A percentile compares a stretch with the other conserved stretches of the same genome.
These are phyloP conservation scores for Pteronotus mesoamericanus DNA, from an alignment of 2,797 vertebrate species.

Conservation along the genomic window DNA sequence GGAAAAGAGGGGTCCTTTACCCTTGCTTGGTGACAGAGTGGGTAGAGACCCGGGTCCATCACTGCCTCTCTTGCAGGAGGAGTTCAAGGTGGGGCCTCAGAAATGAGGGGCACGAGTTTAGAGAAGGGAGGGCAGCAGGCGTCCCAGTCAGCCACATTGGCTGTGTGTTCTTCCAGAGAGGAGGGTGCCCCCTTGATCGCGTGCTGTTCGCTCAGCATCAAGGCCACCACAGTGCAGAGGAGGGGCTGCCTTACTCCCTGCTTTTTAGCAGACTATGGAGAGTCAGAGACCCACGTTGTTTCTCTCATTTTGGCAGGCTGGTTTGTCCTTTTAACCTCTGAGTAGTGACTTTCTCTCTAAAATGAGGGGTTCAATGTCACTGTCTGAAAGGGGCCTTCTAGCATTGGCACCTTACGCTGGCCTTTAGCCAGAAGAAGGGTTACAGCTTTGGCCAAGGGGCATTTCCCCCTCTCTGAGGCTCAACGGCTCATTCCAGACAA, in stretches of 20 bases:
- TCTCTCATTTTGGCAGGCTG: not conserved
- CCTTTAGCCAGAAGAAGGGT: not conserved
- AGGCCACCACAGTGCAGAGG: not conserved
- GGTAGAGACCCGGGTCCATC: not conserved
- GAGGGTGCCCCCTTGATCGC: not conserved
- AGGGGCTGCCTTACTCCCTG: not conserved
- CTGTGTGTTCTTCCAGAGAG: not conserved
- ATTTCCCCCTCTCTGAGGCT: not conserved
- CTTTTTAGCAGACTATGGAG: not conserved
- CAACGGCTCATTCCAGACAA: not conserved
- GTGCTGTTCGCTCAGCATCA: not conserved
- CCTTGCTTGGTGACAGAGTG: not conserved
- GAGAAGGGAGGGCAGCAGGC: not conserved
- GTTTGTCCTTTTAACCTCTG: not conserved
- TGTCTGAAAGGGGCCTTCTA: not conserved
- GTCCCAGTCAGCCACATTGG: not conserved
- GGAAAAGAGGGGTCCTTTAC: not conserved
- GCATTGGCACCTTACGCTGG: not conserved
- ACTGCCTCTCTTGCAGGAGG: not conserved
- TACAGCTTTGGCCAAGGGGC: not conserved
- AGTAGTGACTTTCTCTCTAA: slow-evolving; percentile 7
- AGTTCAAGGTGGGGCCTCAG: not conserved
- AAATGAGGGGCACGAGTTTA: not conserved
- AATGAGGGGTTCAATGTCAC: not conserved
- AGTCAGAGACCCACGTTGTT: not conserved